These are phyloP conservation scores for Agonopterix heracliana DNA, from an alignment of 2,888 invertebrate species.

Conservation along the genomic window DNA sequence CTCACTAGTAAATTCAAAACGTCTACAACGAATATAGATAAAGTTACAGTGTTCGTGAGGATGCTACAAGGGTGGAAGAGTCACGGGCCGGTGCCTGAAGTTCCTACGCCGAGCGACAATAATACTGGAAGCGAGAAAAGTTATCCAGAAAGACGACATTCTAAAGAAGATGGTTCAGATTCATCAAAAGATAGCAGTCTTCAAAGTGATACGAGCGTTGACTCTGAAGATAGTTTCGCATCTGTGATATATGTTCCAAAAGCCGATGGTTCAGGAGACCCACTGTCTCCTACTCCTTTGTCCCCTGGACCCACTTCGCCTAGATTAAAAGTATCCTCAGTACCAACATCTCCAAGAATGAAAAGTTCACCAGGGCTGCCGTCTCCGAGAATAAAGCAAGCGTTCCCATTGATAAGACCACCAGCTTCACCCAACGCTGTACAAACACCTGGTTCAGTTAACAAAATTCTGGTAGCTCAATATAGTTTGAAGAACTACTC, in stretches of 20 bases:
- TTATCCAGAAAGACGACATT: conserved; percentile 82
- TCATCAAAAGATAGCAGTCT: conserved; percentile 92
- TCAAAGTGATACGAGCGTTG: conserved; percentile 95
- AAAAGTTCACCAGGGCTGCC: conserved; percentile 82
- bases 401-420: conserved; percentile 78
- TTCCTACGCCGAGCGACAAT: conserved; percentile 63
- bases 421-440: conserved; percentile 76
- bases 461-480: conserved; percentile 76
- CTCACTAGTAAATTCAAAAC: conserved; percentile 89
- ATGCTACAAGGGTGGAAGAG: conserved; percentile 90
- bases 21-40: conserved; percentile 89
- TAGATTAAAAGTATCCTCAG: conserved; percentile 80
- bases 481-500: conserved; percentile 73
- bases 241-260: conserved; percentile 94
- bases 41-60: conserved; percentile 88
- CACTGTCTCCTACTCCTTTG: conserved; percentile 76
- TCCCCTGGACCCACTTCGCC: conserved; percentile 80
- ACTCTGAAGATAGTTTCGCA: conserved; percentile 95
- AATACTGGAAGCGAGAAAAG: conserved; percentile 60
- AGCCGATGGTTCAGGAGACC: conserved; percentile 78
- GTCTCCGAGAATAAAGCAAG: conserved; percentile 80
- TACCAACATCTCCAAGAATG: conserved; percentile 85
- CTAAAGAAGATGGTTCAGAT: conserved; percentile 91
- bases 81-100: conserved; percentile 69
- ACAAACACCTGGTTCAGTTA: conserved; percentile 64